Evolutionary conservation across 2,113 vertebrate genomes (phyloP).

Genomic region (Pardalotus punctatus): DNA sequence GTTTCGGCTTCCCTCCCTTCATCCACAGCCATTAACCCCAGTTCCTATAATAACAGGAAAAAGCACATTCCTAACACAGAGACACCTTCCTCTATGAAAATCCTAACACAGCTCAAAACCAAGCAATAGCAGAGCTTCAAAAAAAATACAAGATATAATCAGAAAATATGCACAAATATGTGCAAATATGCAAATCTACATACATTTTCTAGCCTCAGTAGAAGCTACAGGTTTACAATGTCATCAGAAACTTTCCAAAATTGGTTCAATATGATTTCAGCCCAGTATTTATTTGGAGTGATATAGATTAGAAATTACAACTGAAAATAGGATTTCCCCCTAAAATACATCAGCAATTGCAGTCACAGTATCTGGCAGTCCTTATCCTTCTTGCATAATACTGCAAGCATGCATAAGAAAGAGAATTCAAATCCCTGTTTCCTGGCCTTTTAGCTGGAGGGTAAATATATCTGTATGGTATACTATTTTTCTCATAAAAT

Average conservation of each 20-base stretch:
- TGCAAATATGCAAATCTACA: background rate
- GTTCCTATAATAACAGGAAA: constrained; percentile 69
- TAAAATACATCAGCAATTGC: background rate
- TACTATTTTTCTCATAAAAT: background rate
- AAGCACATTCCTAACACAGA: constrained; percentile 51
- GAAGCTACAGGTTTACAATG: background rate
- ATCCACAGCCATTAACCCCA: constrained; percentile 30
- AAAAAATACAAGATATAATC: background rate
- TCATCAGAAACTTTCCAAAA: background rate
- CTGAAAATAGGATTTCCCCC: background rate
- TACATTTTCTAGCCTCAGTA: background rate
- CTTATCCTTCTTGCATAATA: background rate
- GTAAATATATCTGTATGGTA: background rate
- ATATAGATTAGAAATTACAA: background rate
- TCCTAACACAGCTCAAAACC: background rate
- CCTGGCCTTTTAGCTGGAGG: background rate
- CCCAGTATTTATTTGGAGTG: background rate
- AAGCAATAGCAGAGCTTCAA: background rate
- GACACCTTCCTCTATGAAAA: constrained; percentile 52
- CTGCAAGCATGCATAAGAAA: background rate
- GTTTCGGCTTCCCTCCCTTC: constrained; percentile 38
- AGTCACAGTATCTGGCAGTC: background rate
- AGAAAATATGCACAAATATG: background rate
- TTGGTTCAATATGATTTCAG: background rate
- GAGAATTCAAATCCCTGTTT: background rate